Base-by-base conservation (phyloP, 1,140 invertebrate genomes). In the Camponotus pennsylvanicus region DNA sequence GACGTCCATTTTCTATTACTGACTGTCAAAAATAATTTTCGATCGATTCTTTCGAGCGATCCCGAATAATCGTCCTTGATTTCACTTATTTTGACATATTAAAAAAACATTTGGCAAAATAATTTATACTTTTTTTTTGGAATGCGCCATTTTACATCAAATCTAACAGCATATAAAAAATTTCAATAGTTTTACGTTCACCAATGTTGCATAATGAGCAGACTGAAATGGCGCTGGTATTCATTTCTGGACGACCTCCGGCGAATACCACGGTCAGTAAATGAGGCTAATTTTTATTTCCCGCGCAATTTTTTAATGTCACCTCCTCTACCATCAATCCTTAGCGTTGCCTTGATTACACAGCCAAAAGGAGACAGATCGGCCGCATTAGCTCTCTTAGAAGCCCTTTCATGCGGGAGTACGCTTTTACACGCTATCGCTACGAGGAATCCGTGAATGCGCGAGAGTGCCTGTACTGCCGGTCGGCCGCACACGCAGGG, bases 271-370 rank as follows among this genome's bases (percentile, higher is more conserved):
- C 59, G 42, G 32, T 66, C 82, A 45, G 73, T 40, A 85, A 85
- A 78, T 85, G 82, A 45, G 73, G 37, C 82, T 85, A 76, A 85
- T 85, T 87, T 70, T 85, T 87, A 69, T 85, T 57, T 84, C 63
- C 40, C 71, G 63, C 71, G 45, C 49, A 63, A 57, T 69, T 70
- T 69, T 70, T 83, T 83, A 83, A 83, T 83, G 79, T 57, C 79
- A 32, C 32, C 55, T 75, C 69, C 69, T 75, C 79, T 40, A 8
- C 34, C 69, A 52, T 9, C 45, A 15, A 18, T 61, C 57, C 13
- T 27, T 57, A 21, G 27, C 27, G 27, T 32, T 52, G 5, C 49
- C 49, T 45, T 83, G 69, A 83, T 83, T 83, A 75, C 79, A 83
- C 79, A 75, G 79, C 79, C 79, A 40, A 83, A 83, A 83, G 27